phyloP scores from a whole-genome alignment of 2,888 invertebrate species.

The Unio pictorum region DNA sequence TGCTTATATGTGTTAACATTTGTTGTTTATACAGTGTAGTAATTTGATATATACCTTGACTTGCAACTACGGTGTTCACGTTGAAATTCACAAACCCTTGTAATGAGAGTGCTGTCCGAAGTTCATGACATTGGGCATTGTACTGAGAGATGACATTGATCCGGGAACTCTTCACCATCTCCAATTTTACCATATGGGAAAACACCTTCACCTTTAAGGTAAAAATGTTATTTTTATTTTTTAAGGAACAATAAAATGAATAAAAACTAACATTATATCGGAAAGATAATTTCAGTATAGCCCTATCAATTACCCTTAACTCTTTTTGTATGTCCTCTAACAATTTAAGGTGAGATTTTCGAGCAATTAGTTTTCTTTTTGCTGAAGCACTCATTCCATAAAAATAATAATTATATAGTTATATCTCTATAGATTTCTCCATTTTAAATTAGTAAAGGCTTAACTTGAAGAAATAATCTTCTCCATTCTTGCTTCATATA shows the following conservation, averaged over 20 bases:
- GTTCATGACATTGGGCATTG: conserved; percentile 25
- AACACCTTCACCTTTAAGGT: background rate
- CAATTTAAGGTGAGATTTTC: too few relatives aligned
- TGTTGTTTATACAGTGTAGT: too few relatives aligned
- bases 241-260: background rate
- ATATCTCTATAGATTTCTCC: too few relatives aligned
- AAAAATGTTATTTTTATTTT: background rate
- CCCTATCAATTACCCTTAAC: too few relatives aligned
- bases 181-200: background rate
- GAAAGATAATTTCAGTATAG: background rate
- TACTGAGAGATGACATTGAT: conserved; percentile 44
- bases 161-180: background rate
- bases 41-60: conserved; percentile 28
- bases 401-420: too few relatives aligned
- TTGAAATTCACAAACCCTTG: conserved; percentile 5
- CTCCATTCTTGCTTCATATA: too few relatives aligned
- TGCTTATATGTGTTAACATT: background rate
- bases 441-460: too few relatives aligned
- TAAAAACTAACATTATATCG: background rate
- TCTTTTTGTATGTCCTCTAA: too few relatives aligned
- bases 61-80: conserved; percentile 32
- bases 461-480: too few relatives aligned
- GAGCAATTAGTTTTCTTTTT: too few relatives aligned
- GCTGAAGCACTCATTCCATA: too few relatives aligned
- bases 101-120: conserved; percentile 9